These are phyloP conservation scores for Platichthys stellatus DNA, from an alignment of 2,113 vertebrate genomes.

Conservation along the genomic window DNA sequence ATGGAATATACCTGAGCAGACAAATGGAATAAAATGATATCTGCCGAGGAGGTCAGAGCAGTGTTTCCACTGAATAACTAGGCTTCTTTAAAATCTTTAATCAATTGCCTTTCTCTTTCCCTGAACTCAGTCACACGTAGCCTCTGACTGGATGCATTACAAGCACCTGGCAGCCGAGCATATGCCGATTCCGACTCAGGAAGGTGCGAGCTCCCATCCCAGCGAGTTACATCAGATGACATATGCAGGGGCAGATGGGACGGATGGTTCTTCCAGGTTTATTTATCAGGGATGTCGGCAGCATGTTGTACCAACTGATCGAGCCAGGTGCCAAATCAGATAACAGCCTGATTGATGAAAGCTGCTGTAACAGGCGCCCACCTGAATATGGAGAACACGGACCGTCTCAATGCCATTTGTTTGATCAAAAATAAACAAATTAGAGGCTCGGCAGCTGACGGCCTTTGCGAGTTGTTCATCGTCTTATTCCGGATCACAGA, in stretches of 20 bases:
- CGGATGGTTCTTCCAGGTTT: constrained; percentile 71
- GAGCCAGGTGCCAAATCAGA: constrained; percentile 73
- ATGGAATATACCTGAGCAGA: constrained; percentile 5
- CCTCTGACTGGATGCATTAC: constrained; percentile 48
- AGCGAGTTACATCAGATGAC: constrained; percentile 71
- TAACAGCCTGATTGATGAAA: constrained; percentile 73
- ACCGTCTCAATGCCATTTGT: constrained; percentile 22
- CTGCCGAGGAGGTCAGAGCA: not conserved
- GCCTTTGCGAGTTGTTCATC: constrained; percentile 10
- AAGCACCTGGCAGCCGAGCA: constrained; percentile 62
- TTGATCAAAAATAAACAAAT: constrained; percentile 10
- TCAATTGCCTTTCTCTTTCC: constrained; percentile 20
- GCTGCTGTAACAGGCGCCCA: constrained; percentile 55
- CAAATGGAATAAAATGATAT: not conserved
- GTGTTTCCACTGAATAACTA: not conserved
- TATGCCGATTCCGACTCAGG: constrained; percentile 60
- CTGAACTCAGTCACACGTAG: constrained; percentile 33
- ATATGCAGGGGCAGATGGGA: constrained; percentile 79
- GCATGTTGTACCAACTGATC: constrained; percentile 73
- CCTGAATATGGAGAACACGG: constrained; percentile 44
- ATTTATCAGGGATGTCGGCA: constrained; percentile 73
- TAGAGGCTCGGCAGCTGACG: not conserved
- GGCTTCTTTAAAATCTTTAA: constrained; percentile 14
- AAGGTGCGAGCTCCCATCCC: constrained; percentile 64
- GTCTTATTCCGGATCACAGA: constrained; percentile 3